Percentiles rank a stretch among this genome's conserved stretches.
Conservation (phyloP, 2,797 vertebrate species). For the Tapirus indicus region DNA sequence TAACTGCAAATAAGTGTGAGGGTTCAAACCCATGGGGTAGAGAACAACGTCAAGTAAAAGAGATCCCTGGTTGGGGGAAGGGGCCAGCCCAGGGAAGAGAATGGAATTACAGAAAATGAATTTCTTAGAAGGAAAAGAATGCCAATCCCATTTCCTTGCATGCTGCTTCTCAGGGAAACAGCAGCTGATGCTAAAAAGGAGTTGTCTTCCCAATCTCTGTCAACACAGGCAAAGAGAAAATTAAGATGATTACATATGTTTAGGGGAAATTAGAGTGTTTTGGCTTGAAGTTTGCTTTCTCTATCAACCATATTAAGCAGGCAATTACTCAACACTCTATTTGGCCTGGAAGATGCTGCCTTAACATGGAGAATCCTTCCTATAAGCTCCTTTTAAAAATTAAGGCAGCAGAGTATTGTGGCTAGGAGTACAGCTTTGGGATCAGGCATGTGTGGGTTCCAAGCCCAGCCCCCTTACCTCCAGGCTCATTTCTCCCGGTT, state of each 20-base stretch:
- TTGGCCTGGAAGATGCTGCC: slow-evolving; percentile 62
- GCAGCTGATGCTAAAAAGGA: slow-evolving; percentile 20
- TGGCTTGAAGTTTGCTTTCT: slow-evolving; percentile 77
- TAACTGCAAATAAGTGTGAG: fast-evolving
- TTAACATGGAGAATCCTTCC: slow-evolving; percentile 39
- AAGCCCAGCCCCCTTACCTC: neutral
- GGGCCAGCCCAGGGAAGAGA: neutral
- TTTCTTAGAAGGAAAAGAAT: neutral
- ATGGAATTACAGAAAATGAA: too few species aligned
- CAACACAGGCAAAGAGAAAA: slow-evolving; percentile 73
- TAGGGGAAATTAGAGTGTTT: slow-evolving; percentile 72
- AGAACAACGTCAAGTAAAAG: neutral
- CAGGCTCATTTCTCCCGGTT: neutral
- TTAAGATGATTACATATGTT: slow-evolving; percentile 71
- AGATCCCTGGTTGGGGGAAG: neutral
- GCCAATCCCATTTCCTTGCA: neutral
- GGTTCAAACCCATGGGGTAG: neutral
- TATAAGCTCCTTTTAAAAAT: neutral
- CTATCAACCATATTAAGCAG: slow-evolving; percentile 72
- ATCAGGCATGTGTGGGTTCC: neutral
- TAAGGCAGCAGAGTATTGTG: neutral
- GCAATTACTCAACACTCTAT: slow-evolving; percentile 68
- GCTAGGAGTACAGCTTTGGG: neutral
- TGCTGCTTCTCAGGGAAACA: neutral
- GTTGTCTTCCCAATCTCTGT: slow-evolving; percentile 69